Percentiles rank a stretch among this genome's conserved stretches.
Conservation (phyloP, 2,113 vertebrate species). For the Pelusios castaneus region DNA sequence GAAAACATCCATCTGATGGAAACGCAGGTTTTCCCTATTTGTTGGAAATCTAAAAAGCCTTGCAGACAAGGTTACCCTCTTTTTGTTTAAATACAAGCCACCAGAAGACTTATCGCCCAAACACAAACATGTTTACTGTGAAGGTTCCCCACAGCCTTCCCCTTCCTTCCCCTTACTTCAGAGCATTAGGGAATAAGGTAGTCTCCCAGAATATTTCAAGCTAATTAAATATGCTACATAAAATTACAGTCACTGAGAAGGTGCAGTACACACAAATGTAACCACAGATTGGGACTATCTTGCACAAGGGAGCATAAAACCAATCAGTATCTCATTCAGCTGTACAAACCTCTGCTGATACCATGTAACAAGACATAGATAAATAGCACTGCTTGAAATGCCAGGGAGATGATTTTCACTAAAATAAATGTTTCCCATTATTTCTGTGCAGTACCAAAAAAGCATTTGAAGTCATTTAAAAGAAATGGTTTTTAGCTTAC, state of each 20-base stretch:
- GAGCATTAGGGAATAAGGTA: not conserved
- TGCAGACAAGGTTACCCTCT: not conserved
- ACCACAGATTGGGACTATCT: not conserved
- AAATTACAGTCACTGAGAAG: not conserved
- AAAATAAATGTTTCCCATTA: not conserved
- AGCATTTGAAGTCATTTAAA: not conserved
- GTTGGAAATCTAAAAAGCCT: not conserved
- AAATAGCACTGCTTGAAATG: slow-evolving; percentile 20
- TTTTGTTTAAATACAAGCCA: not conserved
- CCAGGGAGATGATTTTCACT: not conserved
- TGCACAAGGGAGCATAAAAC: not conserved
- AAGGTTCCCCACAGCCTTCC: not conserved
- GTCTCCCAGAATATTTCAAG: not conserved
- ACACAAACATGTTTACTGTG: not conserved
- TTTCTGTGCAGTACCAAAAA: not conserved
- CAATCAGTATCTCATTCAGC: not conserved
- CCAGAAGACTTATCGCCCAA: not conserved
- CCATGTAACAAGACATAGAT: not conserved
- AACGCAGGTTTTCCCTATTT: not conserved
- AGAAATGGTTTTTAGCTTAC: not conserved
- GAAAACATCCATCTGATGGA: not conserved
- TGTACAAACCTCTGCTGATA: not conserved
- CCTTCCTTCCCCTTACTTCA: not conserved
- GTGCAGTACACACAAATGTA: not conserved
- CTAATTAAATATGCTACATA: not conserved